Evolutionary conservation across 2,888 invertebrate genomes (phyloP), one percentile per base, ranked within the genome.

Genomic region (Philhelius pedissequus): DNA sequence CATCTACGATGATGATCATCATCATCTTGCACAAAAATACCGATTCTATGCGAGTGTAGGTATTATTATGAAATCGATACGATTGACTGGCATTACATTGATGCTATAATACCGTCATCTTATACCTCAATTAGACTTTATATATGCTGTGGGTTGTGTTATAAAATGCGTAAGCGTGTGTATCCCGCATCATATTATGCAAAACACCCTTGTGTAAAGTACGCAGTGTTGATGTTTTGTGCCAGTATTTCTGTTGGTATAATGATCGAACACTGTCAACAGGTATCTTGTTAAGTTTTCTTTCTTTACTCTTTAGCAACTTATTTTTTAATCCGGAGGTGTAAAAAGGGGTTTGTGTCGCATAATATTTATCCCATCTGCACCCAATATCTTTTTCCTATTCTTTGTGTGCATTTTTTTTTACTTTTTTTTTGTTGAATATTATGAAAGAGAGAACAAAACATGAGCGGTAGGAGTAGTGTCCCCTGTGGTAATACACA

Each of bases 61-160:
- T 48, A 79, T 84, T 84, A 80, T 76, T 80, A 80, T 84, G 84
- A 84, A 80, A 84, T 84, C 76, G 84, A 84, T 84, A 80, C 84
- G 80, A 84, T 80, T 84, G 80, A 84, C 80, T 84, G 84, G 84
- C 80, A 75, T 84, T 84, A 69, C 84, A 84, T 68, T 80, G 71
- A 84, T 79, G 80, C 79, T 84, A 84, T 84, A 80, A 84, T 80
- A 84, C 80, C 84, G 84, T 84, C 84, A 84, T 84, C 84, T 84
- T 84, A 80, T 84, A 84, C 80, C 76, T 80, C 76, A 80, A 75
- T 84, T 6, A 56, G 11, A 50, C 18, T 64, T 48, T 58, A 45
- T 25, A 56, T 18, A 54, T 22, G 70, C 1, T 30, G 5, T 3
- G 30, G 1, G 7, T 64, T 66, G 52, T 74, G 79, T 83, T 83